Conservation (phyloP, 2,797 vertebrate genomes). For the Epinephelus coioides region DNA sequence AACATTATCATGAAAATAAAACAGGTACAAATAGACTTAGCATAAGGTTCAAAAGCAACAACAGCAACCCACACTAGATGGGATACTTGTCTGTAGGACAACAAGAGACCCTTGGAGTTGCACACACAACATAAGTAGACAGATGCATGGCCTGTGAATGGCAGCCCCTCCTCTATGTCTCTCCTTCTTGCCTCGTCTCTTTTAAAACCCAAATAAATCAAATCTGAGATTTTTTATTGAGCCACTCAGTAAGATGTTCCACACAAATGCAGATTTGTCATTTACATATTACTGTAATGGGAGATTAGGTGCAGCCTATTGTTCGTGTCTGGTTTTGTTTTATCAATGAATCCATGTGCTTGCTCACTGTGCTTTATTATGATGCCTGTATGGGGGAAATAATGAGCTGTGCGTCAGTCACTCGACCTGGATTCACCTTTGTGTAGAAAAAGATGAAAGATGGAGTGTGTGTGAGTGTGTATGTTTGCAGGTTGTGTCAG, state of each 20-base stretch:
- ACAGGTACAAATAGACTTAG: slow-evolving; percentile 61
- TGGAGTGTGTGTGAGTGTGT: not conserved
- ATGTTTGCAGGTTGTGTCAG: not conserved
- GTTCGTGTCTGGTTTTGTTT: slow-evolving; percentile 1
- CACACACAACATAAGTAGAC: slow-evolving; percentile 31
- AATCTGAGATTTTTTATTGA: not conserved
- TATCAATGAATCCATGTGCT: slow-evolving; percentile 19
- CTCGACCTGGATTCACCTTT: slow-evolving; percentile 17
- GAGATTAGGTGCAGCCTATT: slow-evolving; percentile 10
- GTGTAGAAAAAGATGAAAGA: not conserved
- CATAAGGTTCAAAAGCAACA: slow-evolving; percentile 68
- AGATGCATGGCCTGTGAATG: slow-evolving; percentile 20
- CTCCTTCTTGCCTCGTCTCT: slow-evolving; percentile 2
- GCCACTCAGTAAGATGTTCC: slow-evolving; percentile 15
- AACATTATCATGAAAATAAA: slow-evolving; percentile 53
- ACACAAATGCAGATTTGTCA: slow-evolving; percentile 35
- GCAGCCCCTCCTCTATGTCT: not conserved
- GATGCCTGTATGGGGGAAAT: not conserved
- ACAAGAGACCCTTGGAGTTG: slow-evolving; percentile 46
- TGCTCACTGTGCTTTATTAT: not conserved
- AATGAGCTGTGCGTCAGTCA: slow-evolving; percentile 1
- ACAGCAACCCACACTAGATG: slow-evolving; percentile 33
- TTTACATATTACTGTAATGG: slow-evolving; percentile 14
- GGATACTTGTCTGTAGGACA: slow-evolving; percentile 52
- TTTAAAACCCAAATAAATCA: slow-evolving; percentile 29